Base-by-base conservation (phyloP, 2,797 vertebrate genomes). In the Discoglossus pictus region DNA sequence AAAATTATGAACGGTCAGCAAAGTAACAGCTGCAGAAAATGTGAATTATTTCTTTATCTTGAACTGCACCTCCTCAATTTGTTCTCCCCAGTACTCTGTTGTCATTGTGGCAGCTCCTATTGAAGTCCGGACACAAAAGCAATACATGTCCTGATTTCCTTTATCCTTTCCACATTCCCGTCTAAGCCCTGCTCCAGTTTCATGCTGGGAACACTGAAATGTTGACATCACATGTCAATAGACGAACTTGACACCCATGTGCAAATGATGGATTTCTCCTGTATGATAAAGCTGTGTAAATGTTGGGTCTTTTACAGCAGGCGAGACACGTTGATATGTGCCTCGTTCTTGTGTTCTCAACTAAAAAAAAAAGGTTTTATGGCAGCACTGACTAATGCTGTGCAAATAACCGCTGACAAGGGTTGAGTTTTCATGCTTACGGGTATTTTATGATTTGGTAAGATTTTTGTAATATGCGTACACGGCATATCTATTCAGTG, bases 171-270 rank as follows among this genome's bases (percentile, higher is more conserved):
- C 2, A 2, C 2, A 24, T 25, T 12, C 23, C 46, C 4, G 12
- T 17, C 18, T 1, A 2, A 48, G 46, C 46, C 11, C 23, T 13
- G 27, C 15, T 12, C 23, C 3, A 17, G 2, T 48, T 48, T 25
- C 46, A 24, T 21, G n/a, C 46, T 24, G 46, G 43, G 46, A 25
- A 31, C 4, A 31, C 27, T 31, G 17, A 46, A 3, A 21, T 46
- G 43, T n/a, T 46, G 10, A 11, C 15, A 17, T 46, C 8, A 46
- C 18, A 10, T 48, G 21, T 11, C 12, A 6, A n/a, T n/a, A 48
- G 3, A 16, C 39, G 34, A 27, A 39, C 27, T 23, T 38, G 52
- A 56, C 52, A 12, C 52, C 63, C 13, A 52, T 25, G 52, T 48
- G 11, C 31, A 47, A 17, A 48, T 23, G 46, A 56, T 44, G 7